Conservation (phyloP, 1,140 invertebrate species). For the Zophobas morio region DNA sequence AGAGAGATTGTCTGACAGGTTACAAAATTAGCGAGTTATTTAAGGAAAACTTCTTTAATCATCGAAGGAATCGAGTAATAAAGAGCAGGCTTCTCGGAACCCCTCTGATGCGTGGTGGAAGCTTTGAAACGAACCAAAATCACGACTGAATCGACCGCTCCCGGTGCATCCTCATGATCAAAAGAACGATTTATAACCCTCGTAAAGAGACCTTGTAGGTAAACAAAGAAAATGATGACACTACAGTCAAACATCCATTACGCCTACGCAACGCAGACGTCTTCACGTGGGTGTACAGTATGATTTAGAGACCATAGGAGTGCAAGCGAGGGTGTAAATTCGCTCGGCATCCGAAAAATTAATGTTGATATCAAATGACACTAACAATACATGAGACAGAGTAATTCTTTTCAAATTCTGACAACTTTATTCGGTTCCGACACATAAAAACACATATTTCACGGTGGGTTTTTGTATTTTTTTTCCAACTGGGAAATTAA, state of each 20-base stretch:
- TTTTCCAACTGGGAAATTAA: neutral
- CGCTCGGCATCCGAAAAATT: constrained; percentile 10
- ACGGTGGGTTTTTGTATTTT: neutral
- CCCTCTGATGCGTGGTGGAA: neutral
- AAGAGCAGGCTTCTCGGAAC: too few relatives aligned
- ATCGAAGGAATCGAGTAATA: too few relatives aligned
- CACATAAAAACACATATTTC: neutral
- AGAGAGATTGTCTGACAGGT: neutral
- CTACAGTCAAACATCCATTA: constrained; percentile 27
- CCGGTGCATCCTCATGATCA: constrained; percentile 9
- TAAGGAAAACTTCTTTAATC: too few relatives aligned
- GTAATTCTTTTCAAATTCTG: neutral
- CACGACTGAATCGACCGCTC: neutral
- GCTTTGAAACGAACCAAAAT: neutral
- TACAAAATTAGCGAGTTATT: too few relatives aligned
- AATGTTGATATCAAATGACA: neutral
- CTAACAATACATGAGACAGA: constrained; percentile 1
- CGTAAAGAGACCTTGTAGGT: constrained; percentile 25
- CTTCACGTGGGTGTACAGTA: constrained; percentile 13
- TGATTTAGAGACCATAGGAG: constrained; percentile 23
- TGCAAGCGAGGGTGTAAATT: constrained; percentile 26
- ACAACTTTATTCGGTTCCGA: constrained; percentile 1
- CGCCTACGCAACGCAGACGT: constrained; percentile 20
- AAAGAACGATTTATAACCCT: constrained; percentile 22
- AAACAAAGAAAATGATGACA: constrained; percentile 41